Conservation (phyloP, 2,888 invertebrate species). For the Cylindroiulus punctatus region DNA sequence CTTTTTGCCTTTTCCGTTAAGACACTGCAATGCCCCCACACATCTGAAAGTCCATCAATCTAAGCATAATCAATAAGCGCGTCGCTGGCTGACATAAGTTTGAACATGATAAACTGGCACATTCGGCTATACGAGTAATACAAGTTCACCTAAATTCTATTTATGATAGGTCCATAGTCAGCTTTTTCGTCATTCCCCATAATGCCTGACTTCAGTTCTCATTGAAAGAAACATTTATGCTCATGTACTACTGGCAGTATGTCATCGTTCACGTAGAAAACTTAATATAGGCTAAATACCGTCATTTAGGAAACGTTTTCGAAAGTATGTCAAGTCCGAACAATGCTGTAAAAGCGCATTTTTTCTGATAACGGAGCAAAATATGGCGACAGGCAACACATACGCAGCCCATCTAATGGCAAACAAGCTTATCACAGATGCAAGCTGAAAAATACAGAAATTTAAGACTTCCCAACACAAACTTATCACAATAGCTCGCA, state of each 20-base stretch:
- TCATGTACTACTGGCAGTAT: neutral
- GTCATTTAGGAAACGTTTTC: neutral
- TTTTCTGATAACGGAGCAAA: neutral
- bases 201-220: neutral
- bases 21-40: neutral
- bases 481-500: neutral
- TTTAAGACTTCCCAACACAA: slow-evolving; percentile 15
- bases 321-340: slow-evolving; percentile 36
- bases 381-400: slow-evolving; percentile 4
- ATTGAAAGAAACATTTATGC: neutral
- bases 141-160: neutral
- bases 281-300: slow-evolving; percentile 23
- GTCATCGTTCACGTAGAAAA: neutral
- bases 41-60: slow-evolving; percentile 4
- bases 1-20: neutral
- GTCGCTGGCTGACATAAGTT: neutral
- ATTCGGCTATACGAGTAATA: neutral
- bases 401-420: neutral
- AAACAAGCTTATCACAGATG: slow-evolving; percentile 20
- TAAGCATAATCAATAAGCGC: slow-evolving; percentile 28
- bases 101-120: neutral
- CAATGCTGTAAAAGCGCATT: slow-evolving; percentile 15
- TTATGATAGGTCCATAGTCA: neutral
- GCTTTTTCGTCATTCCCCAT: neutral
- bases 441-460: neutral